Base-by-base conservation (phyloP, 2,888 invertebrate genomes). In the Drosophila trichaetosa region DNA sequence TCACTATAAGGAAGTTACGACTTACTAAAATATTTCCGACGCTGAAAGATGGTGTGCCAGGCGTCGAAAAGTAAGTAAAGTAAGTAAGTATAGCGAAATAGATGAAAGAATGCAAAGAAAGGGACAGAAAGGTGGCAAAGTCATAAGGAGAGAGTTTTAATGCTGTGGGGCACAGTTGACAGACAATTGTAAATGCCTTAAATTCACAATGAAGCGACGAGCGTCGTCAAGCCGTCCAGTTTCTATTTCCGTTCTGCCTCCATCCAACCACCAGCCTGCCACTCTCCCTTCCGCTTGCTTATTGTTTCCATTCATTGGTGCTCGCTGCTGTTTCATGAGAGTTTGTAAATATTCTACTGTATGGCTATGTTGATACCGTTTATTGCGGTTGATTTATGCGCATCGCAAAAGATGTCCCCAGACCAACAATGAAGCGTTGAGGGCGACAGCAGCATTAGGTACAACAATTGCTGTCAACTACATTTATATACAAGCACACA, bases 11-110 rank as follows among this genome's bases (percentile, higher is more conserved):
- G 79, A 88, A 83, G 88, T 74, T 79, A 81, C 87, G 87, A 88
- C 84, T 87, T 87, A 87, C 84, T 84, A 81, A 82, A 84, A 86
- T 87, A 86, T 86, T 86, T 86, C 85, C 85, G 86, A 80, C 76
- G 68, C 66, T 76, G 72, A 62, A 61, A 69, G 69, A 72, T 72
- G 80, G 4, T 42, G 60, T 16, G 52, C 16, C 51, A 51, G 46
- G 38, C 53, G 27, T 11, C 18, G 18, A 34, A 42, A 16, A 42
- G 33, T 4, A 16, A 42, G 7, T 1, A 18, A 29, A 53, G 36
- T 7, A 21, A 21, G 33, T 21, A 18, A 34, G 27, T 11, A 53
- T 38, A 2, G 34, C 16, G 24, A 13, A 57, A 33, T 16, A 8
- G 46, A 24, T 16, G n/a, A 52, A 6, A 46, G 31, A 27, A 29